Evolutionary conservation across 2,797 vertebrate species (phyloP).

Genomic region (Lepus oiostolus): DNA sequence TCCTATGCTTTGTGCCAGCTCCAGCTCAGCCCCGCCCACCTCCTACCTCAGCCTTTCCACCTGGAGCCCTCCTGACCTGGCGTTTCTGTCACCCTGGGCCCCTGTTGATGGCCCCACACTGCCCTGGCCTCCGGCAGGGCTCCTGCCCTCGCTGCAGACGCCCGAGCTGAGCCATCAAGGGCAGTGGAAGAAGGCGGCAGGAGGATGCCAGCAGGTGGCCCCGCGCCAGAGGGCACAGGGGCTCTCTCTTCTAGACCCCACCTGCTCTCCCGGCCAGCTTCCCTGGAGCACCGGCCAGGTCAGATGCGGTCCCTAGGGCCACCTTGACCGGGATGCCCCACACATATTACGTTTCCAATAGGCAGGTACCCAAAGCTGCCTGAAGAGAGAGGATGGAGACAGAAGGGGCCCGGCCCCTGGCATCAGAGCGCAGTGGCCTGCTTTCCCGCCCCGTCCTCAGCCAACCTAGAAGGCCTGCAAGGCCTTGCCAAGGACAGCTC

Average conservation of each 20-base stretch:
- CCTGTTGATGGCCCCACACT: accelerated
- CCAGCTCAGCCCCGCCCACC: not conserved
- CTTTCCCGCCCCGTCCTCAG: not conserved
- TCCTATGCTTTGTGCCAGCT: not conserved
- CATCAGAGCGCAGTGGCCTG: not conserved
- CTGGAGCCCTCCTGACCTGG: not conserved
- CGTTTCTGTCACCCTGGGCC: not conserved
- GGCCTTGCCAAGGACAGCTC: not conserved
- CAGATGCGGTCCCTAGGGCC: not conserved
- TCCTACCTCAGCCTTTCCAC: not conserved
- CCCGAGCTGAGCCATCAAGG: not conserved
- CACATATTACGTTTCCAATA: no score
- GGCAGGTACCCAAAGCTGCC: not conserved
- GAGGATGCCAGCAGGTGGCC: not conserved
- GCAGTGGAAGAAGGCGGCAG: not conserved
- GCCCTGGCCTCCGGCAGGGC: not conserved
- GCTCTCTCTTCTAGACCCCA: not conserved
- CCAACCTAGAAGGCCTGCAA: not conserved
- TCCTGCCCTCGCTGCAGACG: not conserved
- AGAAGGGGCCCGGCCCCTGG: not conserved
- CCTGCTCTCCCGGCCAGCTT: not conserved
- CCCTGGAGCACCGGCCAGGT: not conserved
- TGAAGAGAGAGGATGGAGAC: not conserved
- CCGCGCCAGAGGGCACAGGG: not conserved
- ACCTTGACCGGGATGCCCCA: not conserved